A percentile compares a stretch with the other conserved stretches of the same genome.
Evolutionary conservation across 1,140 invertebrate genomes (phyloP).

Genomic region (Pectinophora gossypiella): DNA sequence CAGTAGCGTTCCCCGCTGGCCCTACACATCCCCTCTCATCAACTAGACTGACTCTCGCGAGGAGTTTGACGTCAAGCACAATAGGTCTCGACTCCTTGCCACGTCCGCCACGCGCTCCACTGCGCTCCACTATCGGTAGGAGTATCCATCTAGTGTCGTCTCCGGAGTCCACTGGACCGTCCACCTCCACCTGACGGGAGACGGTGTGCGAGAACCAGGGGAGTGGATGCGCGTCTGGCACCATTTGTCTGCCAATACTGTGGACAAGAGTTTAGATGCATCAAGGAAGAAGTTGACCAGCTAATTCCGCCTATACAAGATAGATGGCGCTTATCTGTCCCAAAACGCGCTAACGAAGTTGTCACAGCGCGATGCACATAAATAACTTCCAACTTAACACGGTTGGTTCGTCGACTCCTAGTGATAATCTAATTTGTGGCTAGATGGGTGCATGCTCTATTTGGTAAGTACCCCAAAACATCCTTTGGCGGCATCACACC

Average conservation of each 20-base stretch:
- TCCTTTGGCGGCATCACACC: too few species aligned
- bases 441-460: too few species aligned
- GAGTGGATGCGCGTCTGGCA: slow-evolving; percentile 42
- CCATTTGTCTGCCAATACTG: slow-evolving; percentile 62
- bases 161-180: slow-evolving; percentile 34
- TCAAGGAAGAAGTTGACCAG: too few species aligned
- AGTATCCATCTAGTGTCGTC: slow-evolving; percentile 36
- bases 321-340: too few species aligned
- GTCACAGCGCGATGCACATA: too few species aligned
- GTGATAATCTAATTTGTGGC: too few species aligned
- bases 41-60: slow-evolving; percentile 53
- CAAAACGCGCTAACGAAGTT: too few species aligned
- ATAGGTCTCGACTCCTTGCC: slow-evolving; percentile 12
- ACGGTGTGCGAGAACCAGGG: slow-evolving; percentile 54
- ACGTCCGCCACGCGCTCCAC: slow-evolving; percentile 3
- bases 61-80: slow-evolving; percentile 38
- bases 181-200: slow-evolving; percentile 26
- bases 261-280: too few species aligned
- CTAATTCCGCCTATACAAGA: too few species aligned
- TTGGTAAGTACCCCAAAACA: too few species aligned
- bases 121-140: slow-evolving; percentile 37
- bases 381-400: too few species aligned
- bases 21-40: slow-evolving; percentile 56
- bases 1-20: slow-evolving; percentile 53
- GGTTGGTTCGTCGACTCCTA: too few species aligned